Percentiles rank a stretch among this genome's conserved stretches.
Conservation (phyloP, 1,140 invertebrate genomes). For the Saccostrea glomerata region DNA sequence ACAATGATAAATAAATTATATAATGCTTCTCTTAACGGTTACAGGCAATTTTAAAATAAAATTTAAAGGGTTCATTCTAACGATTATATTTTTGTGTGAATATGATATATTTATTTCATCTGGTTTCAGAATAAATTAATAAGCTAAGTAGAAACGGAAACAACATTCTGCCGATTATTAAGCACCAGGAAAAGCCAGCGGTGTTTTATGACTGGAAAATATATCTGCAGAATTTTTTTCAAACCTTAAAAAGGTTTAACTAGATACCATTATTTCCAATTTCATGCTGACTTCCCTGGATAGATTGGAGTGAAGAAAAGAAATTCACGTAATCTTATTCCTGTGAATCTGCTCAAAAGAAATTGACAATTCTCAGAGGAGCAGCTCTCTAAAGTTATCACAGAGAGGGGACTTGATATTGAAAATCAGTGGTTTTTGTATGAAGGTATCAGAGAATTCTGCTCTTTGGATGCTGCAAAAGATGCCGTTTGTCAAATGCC, state of each 20-base stretch:
- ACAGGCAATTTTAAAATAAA: too few relatives aligned
- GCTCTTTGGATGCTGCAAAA: not conserved
- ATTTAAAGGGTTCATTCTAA: too few relatives aligned
- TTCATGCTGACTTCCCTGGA: constrained; percentile 39
- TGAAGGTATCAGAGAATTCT: constrained; percentile 42
- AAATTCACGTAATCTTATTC: not conserved
- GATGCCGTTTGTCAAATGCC: constrained; percentile 27
- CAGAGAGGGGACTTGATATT: constrained; percentile 2
- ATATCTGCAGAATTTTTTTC: constrained; percentile 54
- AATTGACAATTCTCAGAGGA: not conserved
- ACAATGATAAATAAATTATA: too few relatives aligned
- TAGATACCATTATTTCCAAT: constrained; percentile 51
- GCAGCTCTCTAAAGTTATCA: not conserved
- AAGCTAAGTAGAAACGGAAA: constrained; percentile 50
- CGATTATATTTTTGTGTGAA: too few relatives aligned
- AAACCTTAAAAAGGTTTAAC: constrained; percentile 55
- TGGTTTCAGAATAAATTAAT: constrained; percentile 48
- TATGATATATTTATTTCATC: not conserved
- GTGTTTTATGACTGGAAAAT: constrained; percentile 56
- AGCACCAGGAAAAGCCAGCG: constrained; percentile 51
- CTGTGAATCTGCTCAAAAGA: constrained; percentile 41
- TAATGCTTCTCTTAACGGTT: too few relatives aligned
- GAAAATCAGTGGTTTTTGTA: constrained; percentile 35
- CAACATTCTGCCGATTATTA: constrained; percentile 59
- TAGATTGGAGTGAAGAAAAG: constrained; percentile 25